Evolutionary conservation across 2,888 invertebrate species (phyloP).

Genomic region (Frankliniella intonsa): DNA sequence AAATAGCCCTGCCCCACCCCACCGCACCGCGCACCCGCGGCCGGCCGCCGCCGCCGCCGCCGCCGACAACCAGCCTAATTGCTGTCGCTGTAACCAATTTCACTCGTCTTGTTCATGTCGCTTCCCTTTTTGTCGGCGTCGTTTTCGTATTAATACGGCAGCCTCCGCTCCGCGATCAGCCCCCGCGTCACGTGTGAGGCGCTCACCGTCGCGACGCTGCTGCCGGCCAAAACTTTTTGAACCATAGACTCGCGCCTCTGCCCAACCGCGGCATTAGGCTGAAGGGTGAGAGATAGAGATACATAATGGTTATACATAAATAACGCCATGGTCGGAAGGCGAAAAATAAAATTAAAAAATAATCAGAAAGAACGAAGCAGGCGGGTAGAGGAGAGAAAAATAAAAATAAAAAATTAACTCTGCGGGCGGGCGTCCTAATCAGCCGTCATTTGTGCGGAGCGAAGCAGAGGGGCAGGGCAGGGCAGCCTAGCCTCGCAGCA

Average conservation of each 20-base stretch:
- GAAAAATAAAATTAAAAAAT: not conserved
- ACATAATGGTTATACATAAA: too few relatives aligned
- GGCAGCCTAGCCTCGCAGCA: not conserved
- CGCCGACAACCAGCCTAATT: constrained; percentile 1
- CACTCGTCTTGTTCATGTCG: not conserved
- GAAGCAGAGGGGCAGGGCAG: not conserved
- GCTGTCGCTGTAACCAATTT: constrained; percentile 16
- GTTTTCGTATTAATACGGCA: not conserved
- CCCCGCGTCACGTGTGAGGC: too few relatives aligned
- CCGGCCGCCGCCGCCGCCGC: not conserved
- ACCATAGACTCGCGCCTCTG: too few relatives aligned
- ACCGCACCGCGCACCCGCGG: not conserved
- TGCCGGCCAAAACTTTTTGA: too few relatives aligned
- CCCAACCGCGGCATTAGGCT: too few relatives aligned
- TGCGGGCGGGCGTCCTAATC: not conserved
- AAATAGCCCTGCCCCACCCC: not conserved
- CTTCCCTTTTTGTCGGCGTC: constrained; percentile 13
- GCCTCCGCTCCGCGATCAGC: not conserved
- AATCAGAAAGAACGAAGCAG: not conserved
- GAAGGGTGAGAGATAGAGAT: too few relatives aligned
- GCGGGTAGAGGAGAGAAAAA: not conserved
- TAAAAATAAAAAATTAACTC: not conserved
- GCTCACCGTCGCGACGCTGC: too few relatives aligned
- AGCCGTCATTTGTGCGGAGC: not conserved
- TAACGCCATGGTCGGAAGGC: not conserved